phyloP scores from a whole-genome alignment of 23 tunicate species.

The Halocynthia aurantium region DNA sequence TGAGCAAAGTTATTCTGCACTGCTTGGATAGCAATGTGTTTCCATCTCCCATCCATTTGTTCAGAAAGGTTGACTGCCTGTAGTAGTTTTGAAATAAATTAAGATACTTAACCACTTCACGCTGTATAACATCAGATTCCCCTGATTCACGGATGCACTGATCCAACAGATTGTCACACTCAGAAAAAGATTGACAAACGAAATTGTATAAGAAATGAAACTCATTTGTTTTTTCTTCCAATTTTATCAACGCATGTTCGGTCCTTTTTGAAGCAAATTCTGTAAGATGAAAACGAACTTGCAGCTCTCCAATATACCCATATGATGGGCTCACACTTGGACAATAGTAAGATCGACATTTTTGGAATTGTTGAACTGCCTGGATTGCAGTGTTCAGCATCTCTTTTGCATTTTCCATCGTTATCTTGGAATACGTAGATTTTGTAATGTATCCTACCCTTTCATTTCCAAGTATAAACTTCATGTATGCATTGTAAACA shows the following conservation, averaged over 20 bases:
- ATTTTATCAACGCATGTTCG: not conserved
- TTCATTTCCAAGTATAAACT: constrained; percentile 10
- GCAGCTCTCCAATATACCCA: constrained; percentile 48
- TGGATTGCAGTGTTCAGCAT: not conserved
- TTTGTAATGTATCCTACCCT: constrained; percentile 1
- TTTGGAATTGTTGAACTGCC: constrained; percentile 32
- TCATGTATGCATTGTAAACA: constrained; percentile 9
- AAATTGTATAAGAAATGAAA: constrained; percentile 15
- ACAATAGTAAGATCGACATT: constrained; percentile 17
- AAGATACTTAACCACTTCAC: not conserved
- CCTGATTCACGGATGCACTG: constrained; percentile 10
- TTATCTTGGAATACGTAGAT: not conserved
- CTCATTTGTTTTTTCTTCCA: not conserved
- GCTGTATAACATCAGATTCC: not conserved
- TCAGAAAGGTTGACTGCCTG: not conserved
- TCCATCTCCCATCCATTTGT: not conserved
- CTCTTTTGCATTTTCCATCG: not conserved
- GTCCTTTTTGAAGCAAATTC: constrained; percentile 14
- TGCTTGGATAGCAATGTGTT: not conserved
- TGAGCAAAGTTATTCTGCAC: not conserved
- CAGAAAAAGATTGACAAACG: constrained; percentile 41
- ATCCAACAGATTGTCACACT: constrained; percentile 30
- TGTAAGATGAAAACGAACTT: constrained; percentile 28
- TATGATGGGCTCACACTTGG: constrained; percentile 22
- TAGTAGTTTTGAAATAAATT: not conserved